phyloP scores from a whole-genome alignment of 1,140 invertebrate genomes.

The Nixonia krombeini region DNA sequence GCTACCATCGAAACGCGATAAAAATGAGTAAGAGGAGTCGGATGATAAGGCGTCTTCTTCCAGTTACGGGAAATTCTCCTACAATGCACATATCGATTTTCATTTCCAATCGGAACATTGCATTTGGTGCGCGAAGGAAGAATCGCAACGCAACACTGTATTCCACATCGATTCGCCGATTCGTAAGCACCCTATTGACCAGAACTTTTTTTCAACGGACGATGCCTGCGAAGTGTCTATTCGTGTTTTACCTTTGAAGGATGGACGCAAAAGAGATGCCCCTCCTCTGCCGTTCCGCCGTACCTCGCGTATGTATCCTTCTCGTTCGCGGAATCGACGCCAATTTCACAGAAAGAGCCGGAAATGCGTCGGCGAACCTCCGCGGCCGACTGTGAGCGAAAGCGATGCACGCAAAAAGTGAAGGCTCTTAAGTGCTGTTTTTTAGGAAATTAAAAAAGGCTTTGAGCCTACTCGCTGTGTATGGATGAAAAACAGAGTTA shows the following conservation, averaged over 20 bases:
- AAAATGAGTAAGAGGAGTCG: too few relatives aligned
- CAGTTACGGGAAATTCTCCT: too few relatives aligned
- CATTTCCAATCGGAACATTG: constrained; percentile 35
- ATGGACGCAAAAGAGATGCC: constrained; percentile 40
- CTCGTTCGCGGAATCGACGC: constrained; percentile 44
- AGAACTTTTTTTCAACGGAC: constrained; percentile 48
- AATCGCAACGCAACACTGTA: constrained; percentile 46
- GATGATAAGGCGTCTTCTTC: too few relatives aligned
- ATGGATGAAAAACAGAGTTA: not conserved
- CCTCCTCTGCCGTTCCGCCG: constrained; percentile 24
- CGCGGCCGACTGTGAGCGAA: constrained; percentile 29
- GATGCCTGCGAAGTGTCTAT: constrained; percentile 48
- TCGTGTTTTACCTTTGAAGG: constrained; percentile 49
- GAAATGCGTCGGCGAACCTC: constrained; percentile 46
- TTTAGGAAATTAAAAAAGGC: constrained; percentile 38
- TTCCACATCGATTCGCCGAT: constrained; percentile 45
- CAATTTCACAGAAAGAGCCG: constrained; percentile 43
- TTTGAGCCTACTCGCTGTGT: constrained; percentile 12
- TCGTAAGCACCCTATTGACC: constrained; percentile 50
- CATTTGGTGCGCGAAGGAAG: constrained; percentile 25
- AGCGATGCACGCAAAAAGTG: constrained; percentile 30
- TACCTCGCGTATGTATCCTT: constrained; percentile 33
- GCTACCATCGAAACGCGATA: too few relatives aligned
- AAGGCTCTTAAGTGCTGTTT: constrained; percentile 40
- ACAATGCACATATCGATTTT: constrained; percentile 5